Conservation (phyloP, 2,113 vertebrate genomes). For the Cryptoleucopteryx plumbea region DNA sequence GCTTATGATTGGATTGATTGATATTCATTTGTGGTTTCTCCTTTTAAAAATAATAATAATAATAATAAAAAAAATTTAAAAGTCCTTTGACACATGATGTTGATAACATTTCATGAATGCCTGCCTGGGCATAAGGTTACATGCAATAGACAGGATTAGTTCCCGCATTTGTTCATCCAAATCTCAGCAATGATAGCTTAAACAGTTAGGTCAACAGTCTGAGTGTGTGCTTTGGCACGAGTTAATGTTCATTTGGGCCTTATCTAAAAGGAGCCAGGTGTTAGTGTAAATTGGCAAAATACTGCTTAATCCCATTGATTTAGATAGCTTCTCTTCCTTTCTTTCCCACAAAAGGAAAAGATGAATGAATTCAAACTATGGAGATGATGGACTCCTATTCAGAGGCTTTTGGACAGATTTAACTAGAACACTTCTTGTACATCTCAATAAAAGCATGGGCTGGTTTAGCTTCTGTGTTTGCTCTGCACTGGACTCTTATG, state of each 20-base stretch:
- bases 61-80: not conserved
- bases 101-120: slow-evolving; percentile 28
- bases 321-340: slow-evolving; percentile 6
- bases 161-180: slow-evolving; percentile 5
- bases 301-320: slow-evolving; percentile 44
- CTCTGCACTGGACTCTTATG: not conserved
- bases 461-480: not conserved
- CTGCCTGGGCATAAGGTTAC: slow-evolving; percentile 5
- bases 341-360: slow-evolving; percentile 3
- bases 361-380: slow-evolving; percentile 11
- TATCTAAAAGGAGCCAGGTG: slow-evolving; percentile 61
- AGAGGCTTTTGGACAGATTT: not conserved
- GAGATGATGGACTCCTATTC: not conserved
- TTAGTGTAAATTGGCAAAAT: slow-evolving; percentile 44
- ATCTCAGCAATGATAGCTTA: slow-evolving; percentile 35
- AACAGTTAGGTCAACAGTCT: slow-evolving; percentile 49
- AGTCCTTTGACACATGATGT: not conserved
- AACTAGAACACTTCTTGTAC: not conserved
- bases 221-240: slow-evolving; percentile 28
- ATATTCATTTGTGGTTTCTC: not conserved
- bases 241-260: not conserved
- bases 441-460: not conserved
- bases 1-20: not conserved
- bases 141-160: slow-evolving; percentile 36
- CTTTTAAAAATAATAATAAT: not conserved